phyloP scores from a whole-genome alignment of 2,888 invertebrate species.

The Leptinotarsa tumamoca region DNA sequence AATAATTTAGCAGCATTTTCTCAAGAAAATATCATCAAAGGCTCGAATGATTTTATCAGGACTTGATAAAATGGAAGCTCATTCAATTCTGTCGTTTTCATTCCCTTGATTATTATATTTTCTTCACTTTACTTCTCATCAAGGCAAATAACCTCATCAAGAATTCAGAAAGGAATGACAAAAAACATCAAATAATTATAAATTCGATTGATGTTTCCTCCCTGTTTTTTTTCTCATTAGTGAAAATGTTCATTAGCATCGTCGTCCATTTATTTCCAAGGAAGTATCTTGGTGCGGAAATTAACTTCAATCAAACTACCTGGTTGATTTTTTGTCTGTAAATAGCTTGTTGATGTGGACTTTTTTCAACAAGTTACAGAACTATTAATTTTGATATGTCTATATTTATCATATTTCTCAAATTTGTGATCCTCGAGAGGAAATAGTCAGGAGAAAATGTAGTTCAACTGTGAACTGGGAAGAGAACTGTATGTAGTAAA shows the following conservation, averaged over 20 bases:
- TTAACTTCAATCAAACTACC: background rate
- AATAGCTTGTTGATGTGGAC: background rate
- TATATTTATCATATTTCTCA: too few species aligned
- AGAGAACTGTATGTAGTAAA: too few species aligned
- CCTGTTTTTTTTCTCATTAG: background rate
- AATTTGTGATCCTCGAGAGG: too few species aligned
- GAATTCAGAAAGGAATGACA: conserved; percentile 3
- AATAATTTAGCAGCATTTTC: background rate
- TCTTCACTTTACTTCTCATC: background rate
- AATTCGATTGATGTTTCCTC: conserved; percentile 1
- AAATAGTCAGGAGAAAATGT: too few species aligned
- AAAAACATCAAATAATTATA: conserved; percentile 9
- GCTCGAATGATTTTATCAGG: background rate
- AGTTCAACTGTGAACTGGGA: too few species aligned
- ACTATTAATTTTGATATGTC: too few species aligned
- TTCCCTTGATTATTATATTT: background rate
- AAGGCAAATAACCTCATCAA: background rate
- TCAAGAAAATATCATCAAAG: background rate
- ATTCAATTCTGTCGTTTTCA: background rate
- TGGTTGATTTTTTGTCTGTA: background rate
- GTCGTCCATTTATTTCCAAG: background rate
- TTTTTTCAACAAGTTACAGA: background rate
- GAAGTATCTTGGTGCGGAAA: background rate
- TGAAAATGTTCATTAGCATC: background rate
- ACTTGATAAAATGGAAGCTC: background rate